phyloP scores from a whole-genome alignment of 37 sponge, comb jelly and placozoan species.

The Cliona cf. orientalis region DNA sequence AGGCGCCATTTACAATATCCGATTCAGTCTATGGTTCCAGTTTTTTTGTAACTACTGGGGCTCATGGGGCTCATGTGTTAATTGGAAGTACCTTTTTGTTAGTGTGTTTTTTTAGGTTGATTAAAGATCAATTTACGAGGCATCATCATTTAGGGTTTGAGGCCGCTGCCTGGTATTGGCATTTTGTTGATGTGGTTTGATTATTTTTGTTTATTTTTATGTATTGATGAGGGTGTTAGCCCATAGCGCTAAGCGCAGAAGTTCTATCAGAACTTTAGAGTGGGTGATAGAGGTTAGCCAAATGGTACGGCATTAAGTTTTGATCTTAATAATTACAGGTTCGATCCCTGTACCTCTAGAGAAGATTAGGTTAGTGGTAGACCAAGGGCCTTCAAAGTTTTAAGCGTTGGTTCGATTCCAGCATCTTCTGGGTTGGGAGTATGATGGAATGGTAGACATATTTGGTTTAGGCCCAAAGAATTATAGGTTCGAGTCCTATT shows the following conservation, averaged over 20 bases:
- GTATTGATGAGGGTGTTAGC: conserved; percentile 82
- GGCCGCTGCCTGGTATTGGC: conserved; percentile 80
- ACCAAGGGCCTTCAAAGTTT: conserved; percentile 83
- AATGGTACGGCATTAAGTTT: conserved; percentile 77
- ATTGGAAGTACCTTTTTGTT: conserved; percentile 82
- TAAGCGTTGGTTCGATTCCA: conserved; percentile 80
- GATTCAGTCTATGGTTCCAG: conserved; percentile 85
- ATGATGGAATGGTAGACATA: conserved; percentile 60
- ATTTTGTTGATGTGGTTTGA: conserved; percentile 86
- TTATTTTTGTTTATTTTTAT: conserved; percentile 79
- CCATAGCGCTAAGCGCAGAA: background rate
- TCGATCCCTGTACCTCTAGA: conserved; percentile 60
- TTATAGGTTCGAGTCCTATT: conserved; percentile 65
- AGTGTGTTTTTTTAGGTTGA: conserved; percentile 73
- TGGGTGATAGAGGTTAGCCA: conserved; percentile 63
- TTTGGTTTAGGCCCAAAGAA: conserved; percentile 45
- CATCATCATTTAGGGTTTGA: conserved; percentile 88
- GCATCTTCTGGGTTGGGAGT: conserved; percentile 61
- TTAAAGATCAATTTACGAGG: conserved; percentile 70
- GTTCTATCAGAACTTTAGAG: background rate
- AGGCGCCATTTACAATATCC: conserved; percentile 84
- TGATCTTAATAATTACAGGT: conserved; percentile 62
- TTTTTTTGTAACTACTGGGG: conserved; percentile 84
- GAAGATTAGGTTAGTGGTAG: conserved; percentile 84
- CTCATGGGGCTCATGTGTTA: conserved; percentile 83